phyloP scores from a whole-genome alignment of 1,140 invertebrate species.

The Magallana gigas region DNA sequence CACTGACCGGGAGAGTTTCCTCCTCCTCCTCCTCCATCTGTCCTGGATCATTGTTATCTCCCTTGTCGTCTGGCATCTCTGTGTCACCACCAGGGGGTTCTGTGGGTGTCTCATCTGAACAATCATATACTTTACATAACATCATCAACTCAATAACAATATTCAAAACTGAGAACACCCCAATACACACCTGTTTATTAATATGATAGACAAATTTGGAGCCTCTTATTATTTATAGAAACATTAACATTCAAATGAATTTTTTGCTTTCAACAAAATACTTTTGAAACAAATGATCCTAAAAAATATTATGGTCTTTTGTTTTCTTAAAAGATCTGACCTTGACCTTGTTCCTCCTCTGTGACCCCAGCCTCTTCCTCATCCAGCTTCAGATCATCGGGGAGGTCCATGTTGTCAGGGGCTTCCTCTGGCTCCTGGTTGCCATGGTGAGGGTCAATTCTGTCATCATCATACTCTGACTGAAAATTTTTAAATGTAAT shows the following conservation, averaged over 20 bases:
- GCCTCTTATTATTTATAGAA: too few species aligned
- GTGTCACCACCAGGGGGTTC: slow-evolving; percentile 72
- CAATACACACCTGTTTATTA: too few species aligned
- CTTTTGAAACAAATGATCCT: background rate
- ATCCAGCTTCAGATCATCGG: slow-evolving; percentile 91
- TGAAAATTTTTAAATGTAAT: slow-evolving; percentile 46
- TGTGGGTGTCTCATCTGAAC: slow-evolving; percentile 57
- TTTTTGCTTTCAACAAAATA: background rate
- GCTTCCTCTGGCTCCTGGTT: slow-evolving; percentile 71
- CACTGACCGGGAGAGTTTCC: background rate
- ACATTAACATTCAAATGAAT: too few species aligned
- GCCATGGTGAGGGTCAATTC: slow-evolving; percentile 87
- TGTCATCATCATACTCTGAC: slow-evolving; percentile 75
- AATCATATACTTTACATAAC: background rate
- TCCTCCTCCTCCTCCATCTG: slow-evolving; percentile 26
- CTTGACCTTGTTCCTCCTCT: slow-evolving; percentile 64
- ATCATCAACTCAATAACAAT: too few species aligned
- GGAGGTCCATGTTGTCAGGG: slow-evolving; percentile 91
- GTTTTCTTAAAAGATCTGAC: background rate
- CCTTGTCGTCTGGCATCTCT: slow-evolving; percentile 77
- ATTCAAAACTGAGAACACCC: too few species aligned
- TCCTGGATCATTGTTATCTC: slow-evolving; percentile 67
- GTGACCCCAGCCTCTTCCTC: slow-evolving; percentile 82
- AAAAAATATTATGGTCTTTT: background rate
- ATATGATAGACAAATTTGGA: too few species aligned